phyloP scores from a whole-genome alignment of 2,113 vertebrate genomes.

The Oceanites oceanicus region DNA sequence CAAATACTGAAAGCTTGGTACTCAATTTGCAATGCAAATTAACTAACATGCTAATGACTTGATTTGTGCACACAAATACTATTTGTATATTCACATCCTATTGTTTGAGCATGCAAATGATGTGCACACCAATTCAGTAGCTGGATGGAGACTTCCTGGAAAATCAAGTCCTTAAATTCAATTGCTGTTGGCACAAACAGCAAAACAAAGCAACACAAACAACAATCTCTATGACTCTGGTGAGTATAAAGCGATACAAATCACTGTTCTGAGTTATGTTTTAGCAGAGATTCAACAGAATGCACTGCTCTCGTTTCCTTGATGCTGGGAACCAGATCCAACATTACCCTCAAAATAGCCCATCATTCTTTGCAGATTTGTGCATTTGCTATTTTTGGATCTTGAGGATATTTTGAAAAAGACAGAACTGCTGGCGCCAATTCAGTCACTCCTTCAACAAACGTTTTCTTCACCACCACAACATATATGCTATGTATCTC shows the following conservation, averaged over 20 bases:
- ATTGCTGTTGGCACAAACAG: conserved; percentile 31
- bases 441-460: conserved; percentile 12
- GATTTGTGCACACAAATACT: conserved; percentile 32
- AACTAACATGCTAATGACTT: not conserved
- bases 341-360: conserved; percentile 29
- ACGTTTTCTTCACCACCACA: not conserved
- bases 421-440: not conserved
- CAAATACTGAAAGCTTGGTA: not conserved
- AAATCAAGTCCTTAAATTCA: conserved; percentile 54
- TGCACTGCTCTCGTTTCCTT: not conserved
- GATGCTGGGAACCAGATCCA: conserved; percentile 30
- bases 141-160: conserved; percentile 29
- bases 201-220: conserved; percentile 44
- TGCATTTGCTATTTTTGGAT: conserved; percentile 39
- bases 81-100: conserved; percentile 8
- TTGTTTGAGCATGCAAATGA: conserved; percentile 23
- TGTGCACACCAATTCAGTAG: conserved; percentile 7
- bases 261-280: not conserved
- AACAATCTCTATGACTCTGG: not conserved
- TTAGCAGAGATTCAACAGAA: not conserved
- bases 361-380: conserved; percentile 40
- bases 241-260: conserved; percentile 18
- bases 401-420: conserved; percentile 25
- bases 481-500: not conserved
- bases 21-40: conserved; percentile 28